These are phyloP conservation scores for Calcarius lapponicus DNA, from an alignment of 2,797 vertebrate genomes.

Conservation along the genomic window DNA sequence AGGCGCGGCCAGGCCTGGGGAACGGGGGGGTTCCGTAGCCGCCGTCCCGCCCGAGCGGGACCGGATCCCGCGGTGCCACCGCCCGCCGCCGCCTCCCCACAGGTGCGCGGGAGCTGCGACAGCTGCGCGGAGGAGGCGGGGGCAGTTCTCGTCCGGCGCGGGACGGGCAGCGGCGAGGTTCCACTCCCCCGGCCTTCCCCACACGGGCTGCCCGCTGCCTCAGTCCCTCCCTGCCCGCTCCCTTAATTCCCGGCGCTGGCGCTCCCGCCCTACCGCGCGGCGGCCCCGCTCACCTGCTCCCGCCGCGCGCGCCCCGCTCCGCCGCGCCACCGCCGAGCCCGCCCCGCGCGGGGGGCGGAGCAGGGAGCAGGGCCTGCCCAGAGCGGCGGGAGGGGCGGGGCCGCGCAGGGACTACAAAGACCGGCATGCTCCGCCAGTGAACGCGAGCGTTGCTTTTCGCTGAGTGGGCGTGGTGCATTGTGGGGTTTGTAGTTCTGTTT, in stretches of 20 bases:
- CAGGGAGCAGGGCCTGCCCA: background rate
- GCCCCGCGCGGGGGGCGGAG: background rate
- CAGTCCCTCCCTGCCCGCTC: no score
- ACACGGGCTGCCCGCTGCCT: background rate
- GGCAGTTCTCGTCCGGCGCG: background rate
- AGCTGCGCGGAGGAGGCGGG: background rate
- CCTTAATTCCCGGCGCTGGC: background rate
- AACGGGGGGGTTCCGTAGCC: background rate
- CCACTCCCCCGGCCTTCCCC: no score
- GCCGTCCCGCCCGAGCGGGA: background rate
- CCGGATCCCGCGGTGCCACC: background rate
- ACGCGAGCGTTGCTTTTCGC: rapidly evolving
- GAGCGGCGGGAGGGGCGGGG: background rate
- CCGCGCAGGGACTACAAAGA: background rate
- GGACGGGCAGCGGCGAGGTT: background rate
- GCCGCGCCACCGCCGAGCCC: background rate
- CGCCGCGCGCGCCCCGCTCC: background rate
- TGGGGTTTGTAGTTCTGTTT: rapidly evolving
- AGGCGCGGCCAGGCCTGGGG: background rate
- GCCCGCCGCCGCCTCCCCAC: background rate
- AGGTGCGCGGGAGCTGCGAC: background rate
- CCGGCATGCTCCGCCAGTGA: rapidly evolving
- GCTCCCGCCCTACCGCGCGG: background rate
- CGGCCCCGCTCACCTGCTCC: background rate
- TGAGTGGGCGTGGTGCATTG: rapidly evolving